A percentile compares a stretch with the other conserved stretches of the same genome.
These are phyloP conservation scores for Amphiprion percula DNA, from an alignment of 2,113 vertebrate genomes.

Conservation along the genomic window DNA sequence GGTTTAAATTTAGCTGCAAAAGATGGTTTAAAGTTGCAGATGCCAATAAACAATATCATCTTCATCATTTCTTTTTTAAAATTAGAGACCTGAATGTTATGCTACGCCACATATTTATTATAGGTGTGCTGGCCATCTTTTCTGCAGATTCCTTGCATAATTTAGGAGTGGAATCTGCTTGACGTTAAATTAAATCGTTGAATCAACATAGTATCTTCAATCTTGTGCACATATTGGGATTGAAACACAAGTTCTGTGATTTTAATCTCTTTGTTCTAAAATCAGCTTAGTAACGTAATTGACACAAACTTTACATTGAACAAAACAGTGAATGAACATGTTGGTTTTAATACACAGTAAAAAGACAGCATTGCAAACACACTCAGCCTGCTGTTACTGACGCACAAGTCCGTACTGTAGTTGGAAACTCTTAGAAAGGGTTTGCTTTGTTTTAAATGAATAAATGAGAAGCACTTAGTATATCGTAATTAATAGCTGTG, in stretches of 20 bases:
- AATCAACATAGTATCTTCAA: background rate
- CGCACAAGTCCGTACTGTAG: no score
- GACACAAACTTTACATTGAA: background rate
- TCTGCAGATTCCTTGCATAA: background rate
- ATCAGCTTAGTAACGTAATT: background rate
- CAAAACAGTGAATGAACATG: background rate
- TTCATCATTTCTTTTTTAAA: background rate
- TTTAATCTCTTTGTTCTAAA: background rate
- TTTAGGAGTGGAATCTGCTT: background rate
- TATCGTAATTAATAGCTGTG: no score
- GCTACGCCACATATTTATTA: background rate
- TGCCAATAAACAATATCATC: background rate
- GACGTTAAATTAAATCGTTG: background rate
- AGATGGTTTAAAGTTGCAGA: background rate
- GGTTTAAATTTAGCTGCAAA: conserved; percentile 1
- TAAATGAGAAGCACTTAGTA: no score
- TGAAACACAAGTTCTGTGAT: background rate
- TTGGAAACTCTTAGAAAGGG: no score
- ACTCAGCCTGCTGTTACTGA: no score
- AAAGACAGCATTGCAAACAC: no score
- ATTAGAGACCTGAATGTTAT: background rate
- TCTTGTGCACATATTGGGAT: background rate
- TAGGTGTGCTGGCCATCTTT: no score
- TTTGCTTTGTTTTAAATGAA: no score
- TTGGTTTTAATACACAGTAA: background rate